Base-by-base conservation (phyloP, 1,140 invertebrate genomes). In the Metaphire vulgaris region DNA sequence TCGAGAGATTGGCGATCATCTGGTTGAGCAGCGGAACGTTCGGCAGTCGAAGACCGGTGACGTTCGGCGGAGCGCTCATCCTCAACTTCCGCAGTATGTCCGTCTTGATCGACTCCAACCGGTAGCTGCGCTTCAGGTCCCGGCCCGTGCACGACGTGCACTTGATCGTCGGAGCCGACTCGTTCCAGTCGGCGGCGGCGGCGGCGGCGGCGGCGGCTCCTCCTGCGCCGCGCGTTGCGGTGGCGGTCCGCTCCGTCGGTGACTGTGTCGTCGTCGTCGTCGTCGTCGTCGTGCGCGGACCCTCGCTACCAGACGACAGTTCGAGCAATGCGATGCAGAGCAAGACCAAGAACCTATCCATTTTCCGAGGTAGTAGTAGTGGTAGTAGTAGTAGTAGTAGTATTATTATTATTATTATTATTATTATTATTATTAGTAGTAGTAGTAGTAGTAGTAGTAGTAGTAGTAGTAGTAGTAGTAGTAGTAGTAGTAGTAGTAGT, bases 31-130 rank as follows among this genome's bases (percentile, higher is more conserved):
- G 69, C 21, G 69, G 69, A n/a, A 71, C 30, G 69, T 71, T 71
- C 1, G 69, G 69, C 69, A 71, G 30, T 71, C 69, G 21, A 0
- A 28, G 1, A 31, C 74, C 67, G 6, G 89, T 88, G 1, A 89
- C 88, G 67, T 89, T 88, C 6, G 92, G 92, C 77, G 90, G 90
- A 81, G 90, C 90, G 67, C 89, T 92, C 0, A 93, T 82, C 75
- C 91, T 84, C 67, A 93, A 82, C 82, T 93, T 93, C 83, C 90
- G 90, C 71, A 93, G 82, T 26, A 93, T 93, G 84, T 93, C 92
- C 79, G 92, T 89, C 82, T 93, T 93, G 14, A 93, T 91, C 77
- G 91, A 91, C 82, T 93, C 91, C 30, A 76, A 41, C 16, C 74
- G 31, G 30, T 70, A 70, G 29, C 68, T 41, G 33, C 67, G 64